Evolutionary conservation across 2,797 vertebrate genomes (phyloP).

Genomic region (Gadopsis bispinosus): DNA sequence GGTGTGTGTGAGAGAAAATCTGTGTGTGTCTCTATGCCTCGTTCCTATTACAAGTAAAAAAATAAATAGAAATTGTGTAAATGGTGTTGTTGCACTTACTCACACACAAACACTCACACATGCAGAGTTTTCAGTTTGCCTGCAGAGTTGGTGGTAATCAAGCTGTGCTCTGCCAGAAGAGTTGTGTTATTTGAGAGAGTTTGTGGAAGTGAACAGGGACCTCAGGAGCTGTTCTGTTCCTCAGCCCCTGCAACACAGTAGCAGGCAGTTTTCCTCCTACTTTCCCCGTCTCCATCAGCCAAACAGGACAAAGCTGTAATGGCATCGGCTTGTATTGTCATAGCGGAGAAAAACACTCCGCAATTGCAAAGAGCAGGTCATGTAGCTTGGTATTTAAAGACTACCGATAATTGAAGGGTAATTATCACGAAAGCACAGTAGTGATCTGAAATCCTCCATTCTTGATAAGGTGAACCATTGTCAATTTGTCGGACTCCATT

Average conservation of each 20-base stretch:
- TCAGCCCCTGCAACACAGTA: constrained; percentile 17
- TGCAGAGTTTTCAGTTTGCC: constrained; percentile 23
- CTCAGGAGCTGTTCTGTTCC: constrained; percentile 45
- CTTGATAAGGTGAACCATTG: not conserved
- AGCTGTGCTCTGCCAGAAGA: constrained; percentile 17
- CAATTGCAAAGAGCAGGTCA: constrained; percentile 19
- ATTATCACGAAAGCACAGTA: constrained; percentile 19
- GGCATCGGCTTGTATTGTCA: constrained; percentile 12
- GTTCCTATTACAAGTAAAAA: not conserved
- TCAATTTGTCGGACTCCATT: constrained; percentile 6
- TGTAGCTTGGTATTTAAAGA: constrained; percentile 33
- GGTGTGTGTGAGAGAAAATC: not conserved
- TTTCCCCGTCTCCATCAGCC: constrained; percentile 9
- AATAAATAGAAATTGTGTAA: not conserved
- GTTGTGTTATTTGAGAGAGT: constrained; percentile 32
- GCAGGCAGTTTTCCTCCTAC: constrained; percentile 34
- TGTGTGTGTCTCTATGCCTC: not conserved
- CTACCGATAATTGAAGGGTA: constrained; percentile 23
- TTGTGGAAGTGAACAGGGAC: constrained; percentile 30
- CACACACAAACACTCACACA: constrained; percentile 23
- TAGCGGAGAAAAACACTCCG: constrained; percentile 19
- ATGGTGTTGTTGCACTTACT: not conserved
- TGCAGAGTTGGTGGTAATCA: constrained; percentile 33
- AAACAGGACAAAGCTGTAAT: constrained; percentile 39
- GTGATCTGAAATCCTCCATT: constrained; percentile 9